phyloP scores from a whole-genome alignment of 2,888 invertebrate genomes.

The Lottia scabra region DNA sequence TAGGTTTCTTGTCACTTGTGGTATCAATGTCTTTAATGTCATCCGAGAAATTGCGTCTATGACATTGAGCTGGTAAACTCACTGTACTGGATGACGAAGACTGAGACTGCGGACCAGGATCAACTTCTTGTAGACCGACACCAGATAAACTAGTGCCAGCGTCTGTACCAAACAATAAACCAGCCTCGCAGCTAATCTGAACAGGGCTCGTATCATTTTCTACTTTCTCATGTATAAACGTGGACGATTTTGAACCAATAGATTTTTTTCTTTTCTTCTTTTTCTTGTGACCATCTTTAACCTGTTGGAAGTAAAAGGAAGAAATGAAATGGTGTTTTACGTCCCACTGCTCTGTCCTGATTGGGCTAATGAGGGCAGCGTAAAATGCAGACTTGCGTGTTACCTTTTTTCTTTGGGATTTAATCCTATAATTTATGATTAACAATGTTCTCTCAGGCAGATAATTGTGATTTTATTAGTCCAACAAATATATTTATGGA shows the following conservation, averaged over 20 bases:
- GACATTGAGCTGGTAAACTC: background rate
- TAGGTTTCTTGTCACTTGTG: background rate
- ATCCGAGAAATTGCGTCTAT: background rate
- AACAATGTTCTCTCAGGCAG: too few species aligned
- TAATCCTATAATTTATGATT: too few species aligned
- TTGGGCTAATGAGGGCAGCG: too few species aligned
- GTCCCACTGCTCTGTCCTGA: too few species aligned
- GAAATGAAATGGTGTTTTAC: too few species aligned
- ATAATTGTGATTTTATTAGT: too few species aligned
- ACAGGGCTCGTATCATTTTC: background rate
- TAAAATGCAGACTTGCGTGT: too few species aligned
- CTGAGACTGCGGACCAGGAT: background rate
- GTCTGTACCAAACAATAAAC: slow-evolving; percentile 31
- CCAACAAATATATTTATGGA: too few species aligned
- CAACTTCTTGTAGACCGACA: background rate
- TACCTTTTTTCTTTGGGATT: too few species aligned
- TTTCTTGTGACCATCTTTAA: slow-evolving; percentile 26
- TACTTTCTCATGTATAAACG: background rate
- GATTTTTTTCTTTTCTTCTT: slow-evolving; percentile 41
- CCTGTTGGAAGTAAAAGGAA: background rate
- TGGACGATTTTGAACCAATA: slow-evolving; percentile 21
- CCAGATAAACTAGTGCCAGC: slow-evolving; percentile 14
- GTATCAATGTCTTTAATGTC: background rate
- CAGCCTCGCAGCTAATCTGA: slow-evolving; percentile 22
- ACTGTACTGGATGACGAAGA: background rate